A percentile compares a stretch with the other conserved stretches of the same genome.
phyloP scores from a whole-genome alignment of 2,113 vertebrate genomes.

The Ceratotherium simum region DNA sequence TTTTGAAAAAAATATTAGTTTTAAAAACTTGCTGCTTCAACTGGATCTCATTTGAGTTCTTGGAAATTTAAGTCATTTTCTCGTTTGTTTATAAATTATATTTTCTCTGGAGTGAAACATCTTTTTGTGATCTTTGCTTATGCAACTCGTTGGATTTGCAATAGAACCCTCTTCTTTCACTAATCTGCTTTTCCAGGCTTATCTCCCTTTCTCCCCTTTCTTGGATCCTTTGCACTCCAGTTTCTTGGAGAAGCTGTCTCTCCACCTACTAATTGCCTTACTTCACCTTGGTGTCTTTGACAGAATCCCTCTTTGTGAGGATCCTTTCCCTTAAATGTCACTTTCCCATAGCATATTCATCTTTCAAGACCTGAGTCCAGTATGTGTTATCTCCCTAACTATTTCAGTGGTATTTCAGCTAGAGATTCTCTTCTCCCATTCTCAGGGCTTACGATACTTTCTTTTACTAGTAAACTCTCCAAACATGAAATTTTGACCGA shows the following conservation, averaged over 20 bases:
- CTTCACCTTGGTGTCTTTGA: neutral
- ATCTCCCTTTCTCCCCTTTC: fast-evolving
- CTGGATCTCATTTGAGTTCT: neutral
- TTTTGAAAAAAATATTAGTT: neutral
- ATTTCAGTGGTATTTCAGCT: neutral
- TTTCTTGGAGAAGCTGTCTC: neutral
- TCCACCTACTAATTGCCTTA: too few relatives aligned
- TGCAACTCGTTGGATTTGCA: neutral
- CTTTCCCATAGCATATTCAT: neutral
- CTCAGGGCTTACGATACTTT: neutral
- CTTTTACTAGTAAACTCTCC: neutral
- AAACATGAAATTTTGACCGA: neutral
- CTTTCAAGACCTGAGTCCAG: neutral
- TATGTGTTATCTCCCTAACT: neutral
- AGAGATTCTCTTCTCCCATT: neutral
- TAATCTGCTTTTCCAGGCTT: neutral
- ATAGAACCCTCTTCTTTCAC: neutral
- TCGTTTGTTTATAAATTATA: neutral
- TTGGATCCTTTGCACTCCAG: neutral
- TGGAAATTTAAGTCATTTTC: neutral
- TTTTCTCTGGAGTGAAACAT: neutral
- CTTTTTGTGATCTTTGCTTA: neutral
- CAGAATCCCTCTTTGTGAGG: neutral
- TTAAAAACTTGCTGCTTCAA: neutral
- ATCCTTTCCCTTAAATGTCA: neutral